These are phyloP conservation scores for Triplophysa yarkandensis DNA, from an alignment of 2,797 vertebrate species.

Conservation along the genomic window DNA sequence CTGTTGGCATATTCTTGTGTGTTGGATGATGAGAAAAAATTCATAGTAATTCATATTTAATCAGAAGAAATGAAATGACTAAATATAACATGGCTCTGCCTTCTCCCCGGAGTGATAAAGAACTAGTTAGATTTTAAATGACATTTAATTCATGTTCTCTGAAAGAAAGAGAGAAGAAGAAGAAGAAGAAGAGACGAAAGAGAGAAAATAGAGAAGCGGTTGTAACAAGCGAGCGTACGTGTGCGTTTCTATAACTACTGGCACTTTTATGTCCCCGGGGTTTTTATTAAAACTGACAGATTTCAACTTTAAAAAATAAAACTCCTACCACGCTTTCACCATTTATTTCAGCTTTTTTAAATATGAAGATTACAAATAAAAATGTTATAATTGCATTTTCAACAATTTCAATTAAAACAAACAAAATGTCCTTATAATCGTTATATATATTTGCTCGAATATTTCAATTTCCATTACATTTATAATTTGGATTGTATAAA, in stretches of 20 bases:
- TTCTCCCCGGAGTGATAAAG: slow-evolving; percentile 90
- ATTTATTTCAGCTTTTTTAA: background rate
- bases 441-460: no score
- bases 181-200: slow-evolving; percentile 10
- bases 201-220: slow-evolving; percentile 3
- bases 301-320: background rate
- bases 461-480: no score
- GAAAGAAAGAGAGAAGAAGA: slow-evolving; percentile 66
- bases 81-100: slow-evolving; percentile 91
- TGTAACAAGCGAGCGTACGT: background rate
- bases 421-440: no score
- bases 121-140: slow-evolving; percentile 90
- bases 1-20: slow-evolving; percentile 89
- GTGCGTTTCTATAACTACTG: background rate
- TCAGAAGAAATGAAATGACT: slow-evolving; percentile 94
- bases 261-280: slow-evolving; percentile 3
- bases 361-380: background rate
- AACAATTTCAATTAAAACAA: background rate
- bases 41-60: slow-evolving; percentile 96
- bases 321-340: background rate
- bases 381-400: background rate
- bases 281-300: slow-evolving; percentile 3
- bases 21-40: slow-evolving; percentile 94
- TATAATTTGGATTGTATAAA: no score
- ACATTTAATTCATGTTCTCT: slow-evolving; percentile 82